Conservation (phyloP, 30 jellyfish, hydroid and myxozoan species). For the Catostylus mosaicus region DNA sequence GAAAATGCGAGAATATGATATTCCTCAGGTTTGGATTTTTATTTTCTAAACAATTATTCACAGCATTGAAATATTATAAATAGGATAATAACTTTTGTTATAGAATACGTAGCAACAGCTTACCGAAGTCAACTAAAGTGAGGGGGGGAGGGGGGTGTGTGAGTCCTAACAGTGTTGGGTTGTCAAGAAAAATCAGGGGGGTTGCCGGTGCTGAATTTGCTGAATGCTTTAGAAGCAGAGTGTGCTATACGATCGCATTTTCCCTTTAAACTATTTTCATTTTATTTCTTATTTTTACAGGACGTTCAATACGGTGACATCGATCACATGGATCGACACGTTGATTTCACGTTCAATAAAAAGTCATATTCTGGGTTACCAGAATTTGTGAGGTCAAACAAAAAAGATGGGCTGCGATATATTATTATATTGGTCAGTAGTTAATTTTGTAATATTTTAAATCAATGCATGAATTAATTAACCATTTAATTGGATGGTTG, state of each 20-base stretch:
- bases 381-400: slow-evolving; percentile 66
- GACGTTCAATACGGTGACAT: slow-evolving; percentile 97
- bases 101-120: too few relatives aligned
- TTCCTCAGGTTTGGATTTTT: slow-evolving; percentile 89
- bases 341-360: slow-evolving; percentile 90
- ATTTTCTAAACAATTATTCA: too few relatives aligned
- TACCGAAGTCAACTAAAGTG: too few relatives aligned
- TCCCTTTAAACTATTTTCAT: too few relatives aligned
- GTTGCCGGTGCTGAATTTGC: too few relatives aligned
- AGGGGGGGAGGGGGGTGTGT: too few relatives aligned
- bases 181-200: too few relatives aligned
- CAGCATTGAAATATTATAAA: too few relatives aligned
- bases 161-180: too few relatives aligned
- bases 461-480: background rate
- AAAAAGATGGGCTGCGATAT: slow-evolving; percentile 80
- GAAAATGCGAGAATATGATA: slow-evolving; percentile 77
- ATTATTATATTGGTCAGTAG: slow-evolving; percentile 77
- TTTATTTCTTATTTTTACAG: slow-evolving; percentile 30
- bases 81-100: too few relatives aligned
- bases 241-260: too few relatives aligned
- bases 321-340: slow-evolving; percentile 97
- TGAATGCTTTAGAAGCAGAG: too few relatives aligned
- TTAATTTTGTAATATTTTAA: background rate
- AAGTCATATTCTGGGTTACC: slow-evolving; percentile 89
- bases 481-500: background rate